A percentile compares a stretch with the other conserved stretches of the same genome.
phyloP scores from a whole-genome alignment of 2,888 invertebrate species.

The Camptogramma bilineatum region DNA sequence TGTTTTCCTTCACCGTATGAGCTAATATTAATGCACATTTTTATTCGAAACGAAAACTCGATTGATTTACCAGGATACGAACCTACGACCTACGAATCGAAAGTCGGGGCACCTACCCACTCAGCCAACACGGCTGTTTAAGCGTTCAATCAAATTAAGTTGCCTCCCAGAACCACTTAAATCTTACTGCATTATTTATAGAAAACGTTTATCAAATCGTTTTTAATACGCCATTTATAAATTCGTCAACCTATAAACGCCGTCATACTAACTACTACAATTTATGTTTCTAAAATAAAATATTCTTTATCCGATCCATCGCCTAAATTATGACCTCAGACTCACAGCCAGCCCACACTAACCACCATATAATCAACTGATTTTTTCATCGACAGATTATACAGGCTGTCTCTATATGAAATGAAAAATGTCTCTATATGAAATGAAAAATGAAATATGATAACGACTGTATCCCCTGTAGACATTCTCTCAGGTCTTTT shows the following conservation, averaged over 20 bases:
- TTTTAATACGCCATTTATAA: conserved; percentile 6
- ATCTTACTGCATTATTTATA: not conserved
- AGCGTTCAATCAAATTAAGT: not conserved
- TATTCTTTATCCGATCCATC: conserved; percentile 28
- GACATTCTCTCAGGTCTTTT: no score
- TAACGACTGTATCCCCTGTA: no score
- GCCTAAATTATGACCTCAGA: conserved; percentile 42
- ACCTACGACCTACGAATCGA: no score
- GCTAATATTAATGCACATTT: no score
- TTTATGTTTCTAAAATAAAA: conserved; percentile 23
- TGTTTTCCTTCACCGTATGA: no score
- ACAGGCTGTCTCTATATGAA: conserved; percentile 32
- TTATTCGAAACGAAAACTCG: no score
- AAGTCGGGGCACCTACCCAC: no score
- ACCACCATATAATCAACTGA: conserved; percentile 38
- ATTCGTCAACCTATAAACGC: conserved; percentile 25
- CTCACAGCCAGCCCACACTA: conserved; percentile 29
- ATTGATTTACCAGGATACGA: no score
- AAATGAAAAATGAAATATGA: no score
- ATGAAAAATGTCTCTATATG: no score
- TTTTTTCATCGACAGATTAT: conserved; percentile 39
- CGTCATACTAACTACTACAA: conserved; percentile 24
- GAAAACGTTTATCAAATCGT: not conserved
- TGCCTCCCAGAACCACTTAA: not conserved
- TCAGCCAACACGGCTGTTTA: not conserved